Evolutionary conservation across 2,888 invertebrate genomes (phyloP), one percentile per base, ranked within the genome.

Genomic region (Nemotelus pantherinus): DNA sequence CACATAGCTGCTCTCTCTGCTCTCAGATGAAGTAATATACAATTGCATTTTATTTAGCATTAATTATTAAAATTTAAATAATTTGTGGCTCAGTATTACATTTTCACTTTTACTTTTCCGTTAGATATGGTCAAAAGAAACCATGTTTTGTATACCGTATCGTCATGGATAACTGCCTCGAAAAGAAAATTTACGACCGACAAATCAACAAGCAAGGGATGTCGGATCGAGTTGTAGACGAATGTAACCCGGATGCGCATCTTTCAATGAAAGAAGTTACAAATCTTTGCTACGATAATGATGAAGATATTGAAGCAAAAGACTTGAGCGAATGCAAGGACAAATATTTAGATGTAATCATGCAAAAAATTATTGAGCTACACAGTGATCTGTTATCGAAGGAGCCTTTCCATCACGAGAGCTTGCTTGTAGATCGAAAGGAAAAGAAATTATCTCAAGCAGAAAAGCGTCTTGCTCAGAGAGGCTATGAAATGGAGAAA

Each of bases 131-230:
- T 0, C 99, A 99, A 87, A 91, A 91, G 83, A 98, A 97, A 84
- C 94, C 94, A 0, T 98, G 98, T 83, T 98, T 94, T 86, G 97
- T 99, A 3, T 99, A 99, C 86, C 92, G 99, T 58, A 91, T 99
- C 79, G 97, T 99, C 3, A 97, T 97, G 87, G 99, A 99, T 87
- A 97, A 96, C 87, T 97, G 97, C 82, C 89, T 99, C 81, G 99
- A 99, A 85, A 95, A 97, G 88, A 96, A 97, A 87, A 99, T 99
- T 80, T 99, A 99, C 86, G 99, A 99, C 85, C 89, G 99, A 47
- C 99, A 99, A 89, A 96, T 99, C 80, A 97, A 96, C 86, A 99
- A 99, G 85, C 97, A 98, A 87, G 98, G 98, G 78, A 97, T 99
- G 95, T 95, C 98, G 0, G 98, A 99, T 87, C 91, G 99, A 25